Evolutionary conservation across 2,113 vertebrate species (phyloP).

Genomic region (Irena cyanogastra): DNA sequence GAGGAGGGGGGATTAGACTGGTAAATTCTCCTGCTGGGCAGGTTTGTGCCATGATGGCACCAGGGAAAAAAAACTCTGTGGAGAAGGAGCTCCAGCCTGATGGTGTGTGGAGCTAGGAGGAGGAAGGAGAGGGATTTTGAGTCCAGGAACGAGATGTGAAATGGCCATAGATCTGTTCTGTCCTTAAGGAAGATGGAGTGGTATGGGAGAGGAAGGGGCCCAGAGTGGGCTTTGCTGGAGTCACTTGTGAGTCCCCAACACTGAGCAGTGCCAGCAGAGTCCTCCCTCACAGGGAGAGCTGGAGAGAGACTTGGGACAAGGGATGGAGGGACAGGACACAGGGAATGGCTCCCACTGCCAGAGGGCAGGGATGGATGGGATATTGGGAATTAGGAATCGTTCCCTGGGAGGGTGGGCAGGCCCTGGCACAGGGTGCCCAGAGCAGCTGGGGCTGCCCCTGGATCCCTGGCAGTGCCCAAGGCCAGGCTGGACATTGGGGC

Average conservation of each 20-base stretch:
- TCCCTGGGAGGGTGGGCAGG: neutral
- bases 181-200: fast-evolving
- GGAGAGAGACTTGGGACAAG: fast-evolving
- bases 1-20: slow-evolving; percentile 60
- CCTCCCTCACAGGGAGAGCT: neutral
- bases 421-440: neutral
- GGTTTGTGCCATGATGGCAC: slow-evolving; percentile 25
- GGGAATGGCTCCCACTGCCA: neutral
- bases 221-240: fast-evolving
- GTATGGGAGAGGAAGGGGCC: neutral
- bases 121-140: neutral
- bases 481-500: neutral
- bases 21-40: slow-evolving; percentile 27
- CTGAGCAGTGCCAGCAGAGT: neutral
- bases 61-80: neutral
- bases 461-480: neutral
- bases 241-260: fast-evolving
- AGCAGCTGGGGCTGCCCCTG: neutral
- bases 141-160: neutral
- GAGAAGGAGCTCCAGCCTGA: slow-evolving; percentile 31
- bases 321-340: neutral
- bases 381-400: fast-evolving
- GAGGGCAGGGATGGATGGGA: neutral
- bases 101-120: neutral
- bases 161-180: neutral